A percentile compares a stretch with the other conserved stretches of the same genome.
phyloP scores from a whole-genome alignment of 2,888 invertebrate species.

The Hemistola chrysoprasaria region DNA sequence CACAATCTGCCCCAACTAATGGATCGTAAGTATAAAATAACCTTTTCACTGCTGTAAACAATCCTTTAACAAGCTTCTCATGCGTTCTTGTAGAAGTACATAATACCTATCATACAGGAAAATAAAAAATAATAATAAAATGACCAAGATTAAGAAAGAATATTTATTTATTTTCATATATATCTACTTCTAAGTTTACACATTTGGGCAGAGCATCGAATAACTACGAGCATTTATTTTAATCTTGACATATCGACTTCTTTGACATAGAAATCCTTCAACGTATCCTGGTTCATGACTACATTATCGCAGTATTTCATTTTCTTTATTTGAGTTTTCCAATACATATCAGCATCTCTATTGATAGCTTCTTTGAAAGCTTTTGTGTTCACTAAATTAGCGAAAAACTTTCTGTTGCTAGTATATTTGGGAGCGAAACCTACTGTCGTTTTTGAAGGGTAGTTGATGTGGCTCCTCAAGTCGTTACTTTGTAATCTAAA shows the following conservation, averaged over 20 bases:
- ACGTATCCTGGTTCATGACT: constrained; percentile 44
- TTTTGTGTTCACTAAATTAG: constrained; percentile 54
- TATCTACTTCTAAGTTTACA: no score
- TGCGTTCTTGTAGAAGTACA: no score
- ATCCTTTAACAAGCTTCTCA: no score
- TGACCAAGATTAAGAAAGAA: no score
- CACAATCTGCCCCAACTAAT: no score
- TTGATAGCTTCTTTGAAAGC: constrained; percentile 56
- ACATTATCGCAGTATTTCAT: constrained; percentile 56
- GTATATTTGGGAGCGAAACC: constrained; percentile 59
- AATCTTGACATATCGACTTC: constrained; percentile 53
- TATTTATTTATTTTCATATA: no score
- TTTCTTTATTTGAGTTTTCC: constrained; percentile 45
- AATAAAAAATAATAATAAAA: no score
- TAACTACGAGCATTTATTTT: no score
- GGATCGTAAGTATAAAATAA: no score
- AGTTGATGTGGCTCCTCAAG: constrained; percentile 52
- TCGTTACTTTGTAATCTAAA: constrained; percentile 56
- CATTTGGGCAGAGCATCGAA: no score
- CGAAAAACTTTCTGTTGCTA: constrained; percentile 64
- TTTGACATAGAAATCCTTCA: constrained; percentile 54
- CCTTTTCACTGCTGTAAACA: no score
- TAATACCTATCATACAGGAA: no score
- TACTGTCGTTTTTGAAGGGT: constrained; percentile 61
- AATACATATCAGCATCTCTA: constrained; percentile 47